Base-by-base conservation (phyloP, 2,797 vertebrate species). In the Eutrigla gurnardus region DNA sequence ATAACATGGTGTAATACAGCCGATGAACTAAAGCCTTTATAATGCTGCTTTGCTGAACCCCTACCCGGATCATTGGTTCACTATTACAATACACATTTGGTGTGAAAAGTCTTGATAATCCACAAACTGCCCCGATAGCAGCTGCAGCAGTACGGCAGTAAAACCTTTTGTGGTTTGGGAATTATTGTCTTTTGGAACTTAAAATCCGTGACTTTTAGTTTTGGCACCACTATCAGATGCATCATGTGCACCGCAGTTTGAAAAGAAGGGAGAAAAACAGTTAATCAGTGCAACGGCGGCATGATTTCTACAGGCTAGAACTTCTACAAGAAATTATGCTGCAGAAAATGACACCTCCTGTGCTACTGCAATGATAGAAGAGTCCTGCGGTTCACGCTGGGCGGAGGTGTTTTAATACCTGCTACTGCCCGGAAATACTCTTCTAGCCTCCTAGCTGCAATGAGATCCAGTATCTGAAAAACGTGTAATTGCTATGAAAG, bases 391-490 rank as follows among this genome's bases (percentile, higher is more conserved):
- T 66, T 49, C 59, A 42, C 18, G 15, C 11, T 0, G 1, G n/a
- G 36, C 49, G 53, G 50, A 77, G 73, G 65, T 72, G 65, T 25
- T 25, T 71, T 86, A 72, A 84, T 58, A 58, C 70, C 47, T 77
- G 42, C 70, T 39, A 36, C 54, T 45, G 64, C 55, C 50, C 40
- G 40, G 59, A 65, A 78, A 72, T 7, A 49, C 65, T 61, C 12
- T 40, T 81, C 3, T 7, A 60, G 65, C 60, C 58, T 77, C 46
- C 32, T 54, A 74, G 32, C 45, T 58, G 40, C 73, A 80, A 83
- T 83, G 80, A 83, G 66, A 71, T 83, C 50, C 45, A 80, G 78
- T 76, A 73, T 71, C 36, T 65, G 47, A 52, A 69, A 81, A 80
- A 69, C 55, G 60, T 78, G 50, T 82, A 70, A 85, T 81, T 59